A percentile compares a stretch with the other conserved stretches of the same genome.
phyloP scores from a whole-genome alignment of 2,888 invertebrate species.

The Eilema griseolum region DNA sequence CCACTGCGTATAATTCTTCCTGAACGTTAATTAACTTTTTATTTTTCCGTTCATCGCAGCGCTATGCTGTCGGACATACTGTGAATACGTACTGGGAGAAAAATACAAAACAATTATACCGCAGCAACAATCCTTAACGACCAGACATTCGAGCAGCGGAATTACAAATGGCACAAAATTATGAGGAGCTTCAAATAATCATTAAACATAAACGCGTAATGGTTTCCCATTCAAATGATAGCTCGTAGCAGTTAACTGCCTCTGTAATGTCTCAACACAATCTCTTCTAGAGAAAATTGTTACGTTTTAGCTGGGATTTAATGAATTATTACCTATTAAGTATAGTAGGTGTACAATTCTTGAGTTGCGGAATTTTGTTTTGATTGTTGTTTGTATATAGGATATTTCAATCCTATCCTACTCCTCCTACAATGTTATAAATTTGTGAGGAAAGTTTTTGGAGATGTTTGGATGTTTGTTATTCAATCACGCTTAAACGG shows the following conservation, averaged over 20 bases:
- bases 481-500: no score
- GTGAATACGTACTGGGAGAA: constrained; percentile 37
- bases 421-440: background rate
- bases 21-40: constrained; percentile 72
- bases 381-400: constrained; percentile 40
- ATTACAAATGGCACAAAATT: constrained; percentile 79
- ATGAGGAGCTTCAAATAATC: constrained; percentile 82
- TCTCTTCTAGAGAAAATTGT: constrained; percentile 78
- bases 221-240: constrained; percentile 82
- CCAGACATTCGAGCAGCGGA: constrained; percentile 65
- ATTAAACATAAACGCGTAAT: constrained; percentile 84
- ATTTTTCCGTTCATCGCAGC: constrained; percentile 58
- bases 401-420: background rate
- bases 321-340: constrained; percentile 81
- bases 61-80: constrained; percentile 50
- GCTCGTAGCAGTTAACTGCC: constrained; percentile 80
- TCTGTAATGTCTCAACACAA: constrained; percentile 80
- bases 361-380: constrained; percentile 59
- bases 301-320: constrained; percentile 79
- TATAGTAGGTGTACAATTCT: constrained; percentile 77
- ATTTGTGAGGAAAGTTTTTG: no score
- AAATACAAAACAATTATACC: constrained; percentile 71
- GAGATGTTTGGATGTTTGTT: no score
- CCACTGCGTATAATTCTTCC: constrained; percentile 60
- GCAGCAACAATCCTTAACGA: constrained; percentile 71